Conservation (phyloP, 2,888 invertebrate genomes). For the Aphidoletes aphidimyza region DNA sequence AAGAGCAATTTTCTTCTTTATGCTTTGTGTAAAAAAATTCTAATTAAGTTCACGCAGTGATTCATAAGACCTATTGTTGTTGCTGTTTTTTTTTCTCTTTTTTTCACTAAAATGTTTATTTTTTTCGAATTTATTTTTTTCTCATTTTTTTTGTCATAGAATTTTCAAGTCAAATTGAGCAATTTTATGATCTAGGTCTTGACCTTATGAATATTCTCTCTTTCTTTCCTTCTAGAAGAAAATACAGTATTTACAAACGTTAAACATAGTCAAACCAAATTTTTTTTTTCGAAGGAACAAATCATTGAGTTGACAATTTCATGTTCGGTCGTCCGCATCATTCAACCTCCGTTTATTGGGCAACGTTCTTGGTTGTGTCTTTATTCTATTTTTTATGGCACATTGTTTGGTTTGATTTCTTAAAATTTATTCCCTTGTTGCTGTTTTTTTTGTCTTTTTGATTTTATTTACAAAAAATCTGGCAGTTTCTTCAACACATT, state of each 20-base stretch:
- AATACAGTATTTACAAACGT: neutral
- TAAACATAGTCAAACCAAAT: too few relatives aligned
- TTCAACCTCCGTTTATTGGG: too few relatives aligned
- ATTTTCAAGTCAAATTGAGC: conserved; percentile 8
- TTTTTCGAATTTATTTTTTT: neutral
- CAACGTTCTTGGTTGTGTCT: too few relatives aligned
- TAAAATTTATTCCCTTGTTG: conserved; percentile 24
- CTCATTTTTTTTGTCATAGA: neutral
- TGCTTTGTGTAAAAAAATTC: neutral
- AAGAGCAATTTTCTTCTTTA: neutral
- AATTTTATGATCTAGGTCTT: too few relatives aligned
- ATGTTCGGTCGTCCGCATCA: too few relatives aligned
- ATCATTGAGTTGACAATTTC: too few relatives aligned
- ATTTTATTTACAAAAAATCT: neutral
- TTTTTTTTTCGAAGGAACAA: too few relatives aligned
- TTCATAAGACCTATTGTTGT: conserved; percentile 36
- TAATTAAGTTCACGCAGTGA: neutral
- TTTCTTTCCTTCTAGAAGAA: neutral
- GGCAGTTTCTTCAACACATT: neutral
- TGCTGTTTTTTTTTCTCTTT: neutral
- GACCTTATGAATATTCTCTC: too few relatives aligned
- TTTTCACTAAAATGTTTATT: neutral
- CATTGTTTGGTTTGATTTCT: conserved; percentile 34
- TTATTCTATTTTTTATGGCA: conserved; percentile 3
- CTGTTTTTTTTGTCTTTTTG: too few relatives aligned